Base-by-base conservation (phyloP, 2,797 vertebrate genomes). In the Falco novaeseelandiae region DNA sequence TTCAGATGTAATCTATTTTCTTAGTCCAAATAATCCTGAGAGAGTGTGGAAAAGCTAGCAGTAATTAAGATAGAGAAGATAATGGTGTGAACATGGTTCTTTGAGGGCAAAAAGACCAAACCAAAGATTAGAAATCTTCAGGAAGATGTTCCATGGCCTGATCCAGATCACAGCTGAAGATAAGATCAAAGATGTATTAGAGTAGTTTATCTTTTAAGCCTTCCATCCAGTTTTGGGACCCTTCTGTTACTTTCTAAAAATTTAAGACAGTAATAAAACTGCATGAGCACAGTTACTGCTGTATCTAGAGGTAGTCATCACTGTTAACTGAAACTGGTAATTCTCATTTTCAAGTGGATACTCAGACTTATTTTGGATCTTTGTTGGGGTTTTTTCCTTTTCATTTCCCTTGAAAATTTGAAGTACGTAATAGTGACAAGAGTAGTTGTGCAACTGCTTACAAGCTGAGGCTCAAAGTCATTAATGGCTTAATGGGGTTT, bases 1-100 rank as follows among this genome's bases (percentile, higher is more conserved):
- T 97, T 94, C 72, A 96, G 96, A 96, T 96, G 49, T 94, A 95
- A 96, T 96, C 96, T 94, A 22, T 86, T 95, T 96, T 91, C 95
- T 96, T 85, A 90, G 89, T 91, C 91, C 94, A 95, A 91, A 94
- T 95, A 91, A 94, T 92, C 94, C 69, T 97, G 93, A 93, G 94
- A 96, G 89, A 96, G 93, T 83, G 91, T 93, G 65, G 89, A 95
- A 95, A 96, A 97, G 82, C 96, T 90, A 94, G 72, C 89, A 95
- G 94, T 73, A 96, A 96, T 96, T 96, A 94, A 97, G 96, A 96
- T 96, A 38, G 49, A 87, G 85, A 61, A 96, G 96, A 96, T 95
- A 96, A 83, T 74, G 85, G 72, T 95, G 94, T 90, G 94, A 96
- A 95, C 85, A 25, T 91, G 82, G 76, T 93, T 96, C 95, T 96